Evolutionary conservation across 2,113 vertebrate species (phyloP), one percentile per base, ranked within the genome.

Genomic region (Marmota monax): DNA sequence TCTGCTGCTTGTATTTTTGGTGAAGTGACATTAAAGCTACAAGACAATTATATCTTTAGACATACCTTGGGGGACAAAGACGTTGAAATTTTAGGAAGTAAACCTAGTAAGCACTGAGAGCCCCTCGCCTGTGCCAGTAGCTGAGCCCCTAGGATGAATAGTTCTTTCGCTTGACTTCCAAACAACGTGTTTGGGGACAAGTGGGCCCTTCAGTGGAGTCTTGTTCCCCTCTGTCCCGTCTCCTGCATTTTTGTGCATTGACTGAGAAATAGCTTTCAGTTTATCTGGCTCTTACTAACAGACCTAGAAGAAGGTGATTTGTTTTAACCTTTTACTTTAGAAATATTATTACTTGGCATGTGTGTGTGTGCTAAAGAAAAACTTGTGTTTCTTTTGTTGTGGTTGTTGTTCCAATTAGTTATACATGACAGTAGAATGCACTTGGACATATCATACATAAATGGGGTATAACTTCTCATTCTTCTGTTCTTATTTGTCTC

Each of bases 131-230:
- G 34, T 22, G 39, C 74, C 67, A 2, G 72, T 17, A 5, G 39
- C 25, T 6, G 37, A 27, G 22, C 4, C 17, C 7, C 14, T 39
- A 11, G 67, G 80, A 27, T 18, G 34, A 51, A 20, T 3, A 34
- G 12, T 45, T n/a, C 73, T 84, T 79, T 0, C 17, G 0, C 4
- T 39, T 34, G 7, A 6, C 18, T 2, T 39, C 18, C 37, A 74
- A 10, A 67, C 63, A 67, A 16, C 8, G 0, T 10, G 29, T 92
- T 37, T 58, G 18, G n/a, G 56, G 79, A 27, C 17, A 10, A 12
- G 37, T 17, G 39, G 23, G 22, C 20, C 39, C 16, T 29, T 3
- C 67, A 51, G 27, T 3, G 2, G 0, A 7, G 1, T 70, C 25
- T 42, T 39, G 63, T 13, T 79, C 4, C 42, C 42, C 18, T 22